Conservation (phyloP, 2,113 vertebrate genomes). For the Engystomops pustulosus region DNA sequence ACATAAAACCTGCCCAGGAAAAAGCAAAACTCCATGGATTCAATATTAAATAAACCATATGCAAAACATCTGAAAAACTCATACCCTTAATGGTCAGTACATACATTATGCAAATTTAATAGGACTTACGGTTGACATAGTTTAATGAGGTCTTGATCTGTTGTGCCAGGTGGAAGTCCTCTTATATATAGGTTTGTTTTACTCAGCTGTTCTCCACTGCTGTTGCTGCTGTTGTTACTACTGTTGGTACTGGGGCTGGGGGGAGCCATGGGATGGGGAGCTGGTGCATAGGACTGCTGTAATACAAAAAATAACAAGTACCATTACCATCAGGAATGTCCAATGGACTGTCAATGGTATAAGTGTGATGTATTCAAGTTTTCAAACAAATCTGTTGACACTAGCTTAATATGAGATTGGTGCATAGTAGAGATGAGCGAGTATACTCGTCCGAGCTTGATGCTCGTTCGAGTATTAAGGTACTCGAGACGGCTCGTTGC, state of each 20-base stretch:
- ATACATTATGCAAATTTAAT: background rate
- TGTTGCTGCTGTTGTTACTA: slow-evolving; percentile 89
- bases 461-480: too few relatives aligned
- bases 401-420: background rate
- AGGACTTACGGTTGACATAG: slow-evolving; percentile 96
- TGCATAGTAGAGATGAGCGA: too few relatives aligned
- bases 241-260: slow-evolving; percentile 98
- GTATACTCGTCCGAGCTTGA: too few relatives aligned
- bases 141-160: slow-evolving; percentile 98
- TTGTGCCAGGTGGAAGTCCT: slow-evolving; percentile 95
- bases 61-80: background rate
- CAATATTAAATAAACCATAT: background rate
- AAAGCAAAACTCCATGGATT: background rate
- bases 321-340: background rate
- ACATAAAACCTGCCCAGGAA: background rate
- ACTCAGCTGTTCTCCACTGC: slow-evolving; percentile 92
- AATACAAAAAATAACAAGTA: slow-evolving; percentile 59
- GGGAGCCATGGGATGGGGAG: slow-evolving; percentile 97
- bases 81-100: background rate
- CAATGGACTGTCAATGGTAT: too few relatives aligned
- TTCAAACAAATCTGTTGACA: too few relatives aligned
- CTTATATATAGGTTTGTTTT: slow-evolving; percentile 99
- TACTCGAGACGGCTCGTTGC: too few relatives aligned
- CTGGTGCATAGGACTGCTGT: slow-evolving; percentile 98
- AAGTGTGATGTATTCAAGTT: too few relatives aligned